Base-by-base conservation (phyloP, 1,140 invertebrate species). In the Saccostrea glomerata region DNA sequence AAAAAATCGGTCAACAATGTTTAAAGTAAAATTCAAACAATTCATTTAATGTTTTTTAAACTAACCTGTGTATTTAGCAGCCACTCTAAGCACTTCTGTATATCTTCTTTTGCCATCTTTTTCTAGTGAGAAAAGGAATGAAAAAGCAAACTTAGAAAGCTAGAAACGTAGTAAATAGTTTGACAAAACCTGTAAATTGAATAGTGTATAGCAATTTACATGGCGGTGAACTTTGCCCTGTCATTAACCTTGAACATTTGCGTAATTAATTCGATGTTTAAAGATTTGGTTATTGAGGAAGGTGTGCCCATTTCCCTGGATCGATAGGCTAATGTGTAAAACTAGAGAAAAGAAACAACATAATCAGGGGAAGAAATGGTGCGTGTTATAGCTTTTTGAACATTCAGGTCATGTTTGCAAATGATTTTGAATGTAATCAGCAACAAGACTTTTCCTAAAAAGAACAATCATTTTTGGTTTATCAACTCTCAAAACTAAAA, bases 31-130 rank as follows among this genome's bases (percentile, higher is more conserved):
- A 47, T 6, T 47, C 47, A 47, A 47, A 47, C 47, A 6, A 47
- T 7, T 9, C 5, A 36, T 47, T 9, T 47, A n/a, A n/a, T 6
- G 47, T 47, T 47, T 47, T 47, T 6, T 47, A 6, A 47, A 47
- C 90, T 60, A 73, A 91, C 91, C 87, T 91, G 89, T 47, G 90
- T 85, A 54, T 91, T 82, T 30, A 91, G 89, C 40, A 91, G 77
- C 90, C 91, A 92, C 25, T 91, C 88, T 85, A 92, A 82, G 40
- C 91, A 91, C 36, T 89, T 89, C 73, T 91, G 89, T 47, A 92
- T 87, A 40, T 92, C 90, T 85, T 89, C 87, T 85, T 88, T 89
- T 4, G 90, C 90, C 91, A 92, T 92, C 58, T 90, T 90, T 86
- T 87, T 92, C 91, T 92, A 85, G 13, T 89, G 90, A 84, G 7